Evolutionary conservation across 2,113 vertebrate genomes (phyloP).

Genomic region (Cyprinodon variegatus): DNA sequence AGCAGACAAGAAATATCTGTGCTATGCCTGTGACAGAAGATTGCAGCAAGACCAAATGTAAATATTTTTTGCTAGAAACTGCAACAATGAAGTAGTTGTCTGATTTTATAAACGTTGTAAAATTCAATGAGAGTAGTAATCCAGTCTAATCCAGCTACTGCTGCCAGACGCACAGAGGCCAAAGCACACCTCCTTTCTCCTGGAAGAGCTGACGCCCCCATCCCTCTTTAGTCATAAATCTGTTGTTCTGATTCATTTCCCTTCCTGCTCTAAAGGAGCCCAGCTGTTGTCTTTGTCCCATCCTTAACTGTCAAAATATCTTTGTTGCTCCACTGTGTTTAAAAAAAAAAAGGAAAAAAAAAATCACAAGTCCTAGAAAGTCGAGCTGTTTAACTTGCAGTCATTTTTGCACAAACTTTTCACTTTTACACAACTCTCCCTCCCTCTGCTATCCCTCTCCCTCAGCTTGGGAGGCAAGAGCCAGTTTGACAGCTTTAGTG

Average conservation of each 20-base stretch:
- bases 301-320: background rate
- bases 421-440: constrained; percentile 41
- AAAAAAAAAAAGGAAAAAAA: constrained; percentile 31
- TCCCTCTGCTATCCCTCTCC: constrained; percentile 34
- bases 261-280: constrained; percentile 7
- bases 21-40: too few species aligned
- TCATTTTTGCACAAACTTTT: constrained; percentile 34
- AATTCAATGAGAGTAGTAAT: constrained; percentile 9
- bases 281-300: constrained; percentile 29
- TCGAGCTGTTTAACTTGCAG: constrained; percentile 24
- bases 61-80: background rate
- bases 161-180: constrained; percentile 41
- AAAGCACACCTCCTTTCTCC: constrained; percentile 29
- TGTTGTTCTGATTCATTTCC: constrained; percentile 25
- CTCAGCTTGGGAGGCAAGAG: constrained; percentile 61
- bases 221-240: constrained; percentile 57
- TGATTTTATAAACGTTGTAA: constrained; percentile 24
- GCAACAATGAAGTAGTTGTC: background rate
- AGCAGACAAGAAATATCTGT: too few species aligned
- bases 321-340: constrained; percentile 9
- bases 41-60: background rate
- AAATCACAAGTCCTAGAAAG: constrained; percentile 24
- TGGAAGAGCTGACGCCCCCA: constrained; percentile 46
- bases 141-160: constrained; percentile 35
- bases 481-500: constrained; percentile 71